Evolutionary conservation across 1,140 invertebrate species (phyloP), one percentile per base, ranked within the genome.

Genomic region (Scaptomyza montana): DNA sequence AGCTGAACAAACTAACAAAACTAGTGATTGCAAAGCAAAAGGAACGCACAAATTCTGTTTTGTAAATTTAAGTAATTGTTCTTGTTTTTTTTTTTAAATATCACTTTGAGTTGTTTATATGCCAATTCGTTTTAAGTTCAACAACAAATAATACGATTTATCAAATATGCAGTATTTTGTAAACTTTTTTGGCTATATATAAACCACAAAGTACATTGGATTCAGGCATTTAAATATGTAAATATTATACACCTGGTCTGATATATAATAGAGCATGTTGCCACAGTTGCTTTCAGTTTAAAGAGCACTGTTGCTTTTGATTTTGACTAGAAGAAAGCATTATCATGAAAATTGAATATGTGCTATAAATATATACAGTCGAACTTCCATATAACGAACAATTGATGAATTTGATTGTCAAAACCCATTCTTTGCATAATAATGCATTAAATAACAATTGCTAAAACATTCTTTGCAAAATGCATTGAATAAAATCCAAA

Each of bases 1-100:
- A 46, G 16, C n/a, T 16, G 16, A 46, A 5, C 5, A 46, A 64
- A 39, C 69, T 65, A 54, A 71, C 65, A 71, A 59, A 59, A 19
- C 45, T 25, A 9, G 56, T 50, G 41, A 43, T 1, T 19, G 2
- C 10, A 41, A 8, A 21, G 5, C 36, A 45, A 57, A 7, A 43
- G 7, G 36, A 41, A 25, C 30, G 4, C 10, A 9, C 5, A 33
- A 59, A 57, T 36, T 8, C n/a, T 12, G 39, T 43, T 43, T 12
- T 43, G 21, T 25, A 12, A n/a, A 43, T n/a, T 43, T 5, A n/a
- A 43, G 12, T 43, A 43, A n/a, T 43, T 7, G 39, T 43, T 43
- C 5, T 47, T 47, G 33, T 16, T 30, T 5, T n/a, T n/a, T 47
- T 47, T 33, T 10, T 30, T 5, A 16, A 33, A 59, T 47, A 47